Percentiles rank a stretch among this genome's conserved stretches.
Evolutionary conservation across 2,113 vertebrate species (phyloP).

Genomic region (Gopherus evgoodei): DNA sequence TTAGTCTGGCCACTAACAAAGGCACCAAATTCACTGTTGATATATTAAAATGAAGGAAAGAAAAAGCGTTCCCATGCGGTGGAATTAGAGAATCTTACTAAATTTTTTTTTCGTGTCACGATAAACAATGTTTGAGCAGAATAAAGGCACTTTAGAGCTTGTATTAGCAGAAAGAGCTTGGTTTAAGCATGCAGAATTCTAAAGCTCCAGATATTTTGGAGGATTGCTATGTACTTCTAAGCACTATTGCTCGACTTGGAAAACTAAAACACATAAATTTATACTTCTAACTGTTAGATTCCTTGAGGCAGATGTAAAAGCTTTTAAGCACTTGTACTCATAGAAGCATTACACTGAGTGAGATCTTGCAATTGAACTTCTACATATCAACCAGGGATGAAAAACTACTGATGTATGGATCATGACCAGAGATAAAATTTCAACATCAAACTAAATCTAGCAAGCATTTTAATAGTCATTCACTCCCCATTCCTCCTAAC

Average conservation of each 20-base stretch:
- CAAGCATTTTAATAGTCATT: background rate
- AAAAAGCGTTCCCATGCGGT: background rate
- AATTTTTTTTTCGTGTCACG: rapidly evolving
- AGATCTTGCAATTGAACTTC: background rate
- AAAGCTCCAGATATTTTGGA: background rate
- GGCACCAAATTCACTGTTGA: background rate
- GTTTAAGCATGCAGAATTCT: background rate
- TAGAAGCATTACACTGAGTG: background rate
- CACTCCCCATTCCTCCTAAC: background rate
- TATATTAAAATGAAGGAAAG: background rate
- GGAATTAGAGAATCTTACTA: background rate
- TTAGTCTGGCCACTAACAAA: background rate
- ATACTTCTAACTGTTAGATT: background rate
- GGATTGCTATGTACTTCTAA: background rate
- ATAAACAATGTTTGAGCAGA: background rate
- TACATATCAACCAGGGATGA: constrained; percentile 13
- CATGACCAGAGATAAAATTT: background rate
- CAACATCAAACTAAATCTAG: background rate
- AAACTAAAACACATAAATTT: background rate
- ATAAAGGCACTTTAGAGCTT: background rate
- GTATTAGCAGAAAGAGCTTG: rapidly evolving
- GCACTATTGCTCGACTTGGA: background rate
- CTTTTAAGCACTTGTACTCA: background rate
- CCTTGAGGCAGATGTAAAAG: background rate
- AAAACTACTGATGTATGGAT: background rate